Base-by-base conservation (phyloP, 2,797 vertebrate genomes). In the Acomys russatus region DNA sequence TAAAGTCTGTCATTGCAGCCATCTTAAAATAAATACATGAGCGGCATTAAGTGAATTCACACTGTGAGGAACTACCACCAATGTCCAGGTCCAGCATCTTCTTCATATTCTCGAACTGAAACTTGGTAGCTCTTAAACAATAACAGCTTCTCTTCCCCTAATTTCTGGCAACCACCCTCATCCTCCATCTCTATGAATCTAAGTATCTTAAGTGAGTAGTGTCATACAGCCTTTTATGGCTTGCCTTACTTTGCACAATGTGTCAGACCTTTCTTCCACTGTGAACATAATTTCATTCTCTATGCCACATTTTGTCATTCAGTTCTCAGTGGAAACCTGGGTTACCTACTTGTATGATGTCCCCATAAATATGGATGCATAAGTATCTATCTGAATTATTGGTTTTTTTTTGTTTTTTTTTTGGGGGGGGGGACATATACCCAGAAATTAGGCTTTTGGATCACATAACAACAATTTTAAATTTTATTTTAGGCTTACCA, bases 61-160 rank as follows among this genome's bases (percentile, higher is more conserved):
- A 54, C 61, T 70, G 1, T 80, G 1, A 38, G 54, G 35, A 78
- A 20, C 20, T 10, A 15, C 92, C 28, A 33, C 61, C 56, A 15
- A 35, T 63, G 22, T 86, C 64, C 25, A 18, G 51, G 28, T 35
- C 56, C 25, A 87, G 71, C 51, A 76, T n/a, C 22, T 38, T 79
- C 76, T 35, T 91, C 30, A 59, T 51, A 86, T 90, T 90, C 78
- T 54, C 64, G 84, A 79, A 91, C 56, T 84, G 84, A 91, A 88
- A 92, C 30, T 91, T 38, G 54, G 4, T 84, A 28, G 5, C 23
- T 20, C 15, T 44, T 78, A 61, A 70, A 71, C n/a, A 95, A 1
- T 61, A 54, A 83, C 33, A 28, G 22, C 4, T 11, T 18, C 22
- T 22, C 11, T 49, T 1, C n/a, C 68, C 25, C 25, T 11, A 38